These are phyloP conservation scores for Oryzias sinensis DNA, from an alignment of 2,797 vertebrate genomes.

Conservation along the genomic window DNA sequence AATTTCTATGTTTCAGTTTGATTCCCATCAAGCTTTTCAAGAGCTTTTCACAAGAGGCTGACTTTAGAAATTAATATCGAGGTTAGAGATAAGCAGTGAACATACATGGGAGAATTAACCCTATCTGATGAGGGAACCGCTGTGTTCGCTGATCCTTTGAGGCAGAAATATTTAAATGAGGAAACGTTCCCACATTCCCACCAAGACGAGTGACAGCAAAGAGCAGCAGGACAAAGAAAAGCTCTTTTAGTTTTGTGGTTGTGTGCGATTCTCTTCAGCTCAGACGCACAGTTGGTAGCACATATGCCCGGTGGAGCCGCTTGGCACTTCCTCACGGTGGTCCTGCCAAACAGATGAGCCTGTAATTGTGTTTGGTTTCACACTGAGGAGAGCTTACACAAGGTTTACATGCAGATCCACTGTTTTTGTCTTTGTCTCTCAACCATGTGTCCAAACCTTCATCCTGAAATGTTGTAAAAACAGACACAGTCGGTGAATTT, in stretches of 20 bases:
- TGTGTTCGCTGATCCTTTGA: slow-evolving; percentile 23
- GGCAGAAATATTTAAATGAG: background rate
- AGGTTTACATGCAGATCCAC: slow-evolving; percentile 9
- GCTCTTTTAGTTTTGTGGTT: background rate
- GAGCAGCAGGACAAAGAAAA: too few species aligned
- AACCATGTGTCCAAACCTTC: too few species aligned
- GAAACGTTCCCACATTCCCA: background rate
- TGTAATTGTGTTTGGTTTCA: slow-evolving; percentile 40
- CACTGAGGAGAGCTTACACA: slow-evolving; percentile 2
- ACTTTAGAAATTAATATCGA: slow-evolving; percentile 36
- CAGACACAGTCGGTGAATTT: background rate
- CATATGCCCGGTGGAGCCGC: slow-evolving; percentile 32
- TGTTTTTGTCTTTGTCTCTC: background rate
- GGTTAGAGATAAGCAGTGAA: slow-evolving; percentile 46
- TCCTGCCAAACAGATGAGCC: slow-evolving; percentile 43
- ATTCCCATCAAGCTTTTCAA: slow-evolving; percentile 26
- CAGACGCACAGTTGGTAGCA: slow-evolving; percentile 41
- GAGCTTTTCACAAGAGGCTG: slow-evolving; percentile 44
- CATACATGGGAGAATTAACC: slow-evolving; percentile 32
- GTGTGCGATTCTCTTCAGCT: background rate
- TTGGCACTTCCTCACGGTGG: background rate
- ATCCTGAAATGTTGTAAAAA: slow-evolving; percentile 5
- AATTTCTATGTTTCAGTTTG: background rate
- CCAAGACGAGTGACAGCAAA: background rate
- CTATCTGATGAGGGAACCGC: slow-evolving; percentile 43